A percentile compares a stretch with the other conserved stretches of the same genome.
Conservation (phyloP, 35 echinoderm and acorn worm species). For the Apostichopus californicus region DNA sequence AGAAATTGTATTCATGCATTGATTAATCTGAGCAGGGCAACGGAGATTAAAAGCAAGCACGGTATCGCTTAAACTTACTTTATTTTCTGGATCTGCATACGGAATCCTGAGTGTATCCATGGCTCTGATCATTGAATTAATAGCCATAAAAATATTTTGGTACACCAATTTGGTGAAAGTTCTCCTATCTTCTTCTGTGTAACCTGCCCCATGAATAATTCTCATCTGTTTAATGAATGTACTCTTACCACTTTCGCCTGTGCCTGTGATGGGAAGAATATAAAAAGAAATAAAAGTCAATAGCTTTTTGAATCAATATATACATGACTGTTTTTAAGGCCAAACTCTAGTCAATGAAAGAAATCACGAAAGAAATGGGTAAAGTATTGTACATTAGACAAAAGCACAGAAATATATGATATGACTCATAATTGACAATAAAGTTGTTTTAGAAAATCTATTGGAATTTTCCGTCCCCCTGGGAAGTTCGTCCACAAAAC, state of each 20-base stretch:
- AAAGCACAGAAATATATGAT: no score
- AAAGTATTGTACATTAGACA: no score
- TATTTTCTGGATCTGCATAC: slow-evolving; percentile 91
- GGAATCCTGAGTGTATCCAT: slow-evolving; percentile 99
- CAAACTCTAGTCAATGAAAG: no score
- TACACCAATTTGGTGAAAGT: slow-evolving; percentile 99
- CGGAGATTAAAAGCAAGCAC: no score
- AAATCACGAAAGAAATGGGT: no score
- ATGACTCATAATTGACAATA: no score
- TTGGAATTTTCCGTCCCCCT: no score
- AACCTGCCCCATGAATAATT: slow-evolving; percentile 98
- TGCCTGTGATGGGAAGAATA: slow-evolving; percentile 66
- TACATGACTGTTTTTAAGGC: no score
- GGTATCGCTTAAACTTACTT: slow-evolving; percentile 58
- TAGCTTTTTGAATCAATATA: background rate
- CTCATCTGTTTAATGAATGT: slow-evolving; percentile 99
- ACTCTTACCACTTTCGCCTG: slow-evolving; percentile 98
- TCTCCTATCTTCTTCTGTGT: slow-evolving; percentile 99
- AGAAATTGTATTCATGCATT: no score
- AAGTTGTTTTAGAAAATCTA: no score
- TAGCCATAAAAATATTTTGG: slow-evolving; percentile 99
- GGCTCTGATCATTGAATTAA: slow-evolving; percentile 98
- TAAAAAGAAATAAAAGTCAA: background rate
- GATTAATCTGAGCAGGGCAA: no score
- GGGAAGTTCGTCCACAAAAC: no score